phyloP scores from a whole-genome alignment of 2,113 vertebrate species.

The Dermatemys mawii region DNA sequence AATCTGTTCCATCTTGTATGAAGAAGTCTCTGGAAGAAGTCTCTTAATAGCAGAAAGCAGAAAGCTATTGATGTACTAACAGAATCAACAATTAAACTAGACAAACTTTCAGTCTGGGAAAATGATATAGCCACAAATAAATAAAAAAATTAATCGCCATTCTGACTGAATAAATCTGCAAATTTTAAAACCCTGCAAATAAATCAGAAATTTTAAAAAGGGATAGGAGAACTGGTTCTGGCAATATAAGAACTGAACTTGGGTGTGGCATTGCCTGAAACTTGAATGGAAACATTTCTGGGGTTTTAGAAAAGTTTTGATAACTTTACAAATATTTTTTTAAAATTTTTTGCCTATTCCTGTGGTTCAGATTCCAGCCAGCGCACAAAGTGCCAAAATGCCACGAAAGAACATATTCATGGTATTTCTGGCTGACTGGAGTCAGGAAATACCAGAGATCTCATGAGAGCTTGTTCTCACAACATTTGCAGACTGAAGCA shows the following conservation, averaged over 20 bases:
- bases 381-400: not conserved
- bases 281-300: not conserved
- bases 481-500: not conserved
- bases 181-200: not conserved
- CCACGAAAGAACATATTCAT: not conserved
- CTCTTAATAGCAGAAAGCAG: not conserved
- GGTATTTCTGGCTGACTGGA: not conserved
- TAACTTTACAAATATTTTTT: not conserved
- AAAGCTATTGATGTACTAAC: accelerated
- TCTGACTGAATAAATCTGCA: not conserved
- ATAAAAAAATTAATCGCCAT: not conserved
- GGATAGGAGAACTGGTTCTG: not conserved
- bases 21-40: not conserved
- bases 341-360: not conserved
- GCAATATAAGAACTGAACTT: not conserved
- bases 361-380: not conserved
- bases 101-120: not conserved
- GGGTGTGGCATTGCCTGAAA: not conserved
- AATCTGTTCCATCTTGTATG: not conserved
- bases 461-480: not conserved
- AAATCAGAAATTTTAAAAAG: not conserved
- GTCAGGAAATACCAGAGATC: constrained; percentile 36
- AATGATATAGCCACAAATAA: not conserved
- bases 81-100: not conserved
- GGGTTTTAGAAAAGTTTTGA: not conserved